A percentile compares a stretch with the other conserved stretches of the same genome.
Evolutionary conservation across 1,140 invertebrate species (phyloP).

Genomic region (Pentalonia nigronervosa): DNA sequence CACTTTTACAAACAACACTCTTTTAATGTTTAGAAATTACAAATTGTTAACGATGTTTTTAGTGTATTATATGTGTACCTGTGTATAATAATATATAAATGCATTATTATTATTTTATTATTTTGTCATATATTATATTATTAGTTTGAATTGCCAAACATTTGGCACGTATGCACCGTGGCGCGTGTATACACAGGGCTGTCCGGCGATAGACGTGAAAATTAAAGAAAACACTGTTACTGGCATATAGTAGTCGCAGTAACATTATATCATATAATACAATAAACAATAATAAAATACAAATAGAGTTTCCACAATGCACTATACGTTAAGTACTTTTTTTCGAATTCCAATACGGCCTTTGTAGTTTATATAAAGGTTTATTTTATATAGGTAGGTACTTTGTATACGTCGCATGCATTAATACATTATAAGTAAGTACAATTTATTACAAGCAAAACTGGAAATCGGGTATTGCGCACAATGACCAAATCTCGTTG

Average conservation of each 20-base stretch:
- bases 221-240: conserved; percentile 6
- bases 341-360: not conserved
- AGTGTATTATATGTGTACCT: not conserved
- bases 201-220: not conserved
- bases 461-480: too few relatives aligned
- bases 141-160: not conserved
- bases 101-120: not conserved
- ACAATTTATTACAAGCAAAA: too few relatives aligned
- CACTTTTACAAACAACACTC: not conserved
- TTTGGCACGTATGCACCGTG: not conserved
- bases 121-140: not conserved
- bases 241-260: not conserved
- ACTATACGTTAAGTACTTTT: not conserved
- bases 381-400: too few relatives aligned
- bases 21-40: not conserved
- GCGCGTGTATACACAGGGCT: not conserved
- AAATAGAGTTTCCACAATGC: not conserved
- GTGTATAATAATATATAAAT: not conserved
- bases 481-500: too few relatives aligned
- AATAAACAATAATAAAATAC: not conserved
- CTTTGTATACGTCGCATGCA: not conserved
- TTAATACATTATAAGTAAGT: not conserved
- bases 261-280: not conserved
- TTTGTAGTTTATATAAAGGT: not conserved
- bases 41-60: not conserved